Conservation (phyloP, 1,140 invertebrate genomes). For the Medauroidea extradentata region DNA sequence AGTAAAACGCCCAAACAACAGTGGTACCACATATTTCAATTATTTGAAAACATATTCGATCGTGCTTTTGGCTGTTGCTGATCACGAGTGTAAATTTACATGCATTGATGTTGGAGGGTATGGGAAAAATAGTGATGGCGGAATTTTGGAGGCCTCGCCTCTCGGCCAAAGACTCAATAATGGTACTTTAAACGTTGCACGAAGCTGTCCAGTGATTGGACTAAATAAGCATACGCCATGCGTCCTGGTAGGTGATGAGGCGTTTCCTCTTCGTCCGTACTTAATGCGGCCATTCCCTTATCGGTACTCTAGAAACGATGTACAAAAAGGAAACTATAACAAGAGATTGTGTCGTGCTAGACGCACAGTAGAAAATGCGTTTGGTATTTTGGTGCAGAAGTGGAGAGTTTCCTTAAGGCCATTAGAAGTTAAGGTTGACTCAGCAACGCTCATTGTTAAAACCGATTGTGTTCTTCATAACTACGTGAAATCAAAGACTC, state of each 20-base stretch:
- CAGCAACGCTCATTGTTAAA: slow-evolving; percentile 19
- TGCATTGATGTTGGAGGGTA: slow-evolving; percentile 40
- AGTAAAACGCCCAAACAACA: slow-evolving; percentile 35
- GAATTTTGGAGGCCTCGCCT: slow-evolving; percentile 17
- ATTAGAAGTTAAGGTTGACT: slow-evolving; percentile 21
- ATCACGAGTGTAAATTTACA: slow-evolving; percentile 42
- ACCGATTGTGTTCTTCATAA: slow-evolving; percentile 27
- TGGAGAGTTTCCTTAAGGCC: slow-evolving; percentile 25
- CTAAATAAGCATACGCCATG: slow-evolving; percentile 1
- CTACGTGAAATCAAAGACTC: slow-evolving; percentile 19
- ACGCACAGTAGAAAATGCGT: slow-evolving; percentile 38
- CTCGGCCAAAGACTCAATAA: not conserved
- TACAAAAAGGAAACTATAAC: slow-evolving; percentile 28
- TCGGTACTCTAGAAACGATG: not conserved
- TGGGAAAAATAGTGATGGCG: slow-evolving; percentile 30
- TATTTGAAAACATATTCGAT: slow-evolving; percentile 42
- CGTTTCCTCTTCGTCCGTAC: slow-evolving; percentile 12
- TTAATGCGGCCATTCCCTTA: slow-evolving; percentile 17
- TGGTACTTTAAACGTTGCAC: slow-evolving; percentile 26
- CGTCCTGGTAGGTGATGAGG: slow-evolving; percentile 21
- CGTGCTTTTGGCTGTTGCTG: slow-evolving; percentile 41
- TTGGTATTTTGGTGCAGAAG: slow-evolving; percentile 32
- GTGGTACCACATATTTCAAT: slow-evolving; percentile 40
- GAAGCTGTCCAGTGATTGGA: not conserved
- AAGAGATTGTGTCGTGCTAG: slow-evolving; percentile 32